Percentiles rank a stretch among this genome's conserved stretches.
phyloP scores from a whole-genome alignment of 2,888 invertebrate species.

The Rotaria socialis region DNA sequence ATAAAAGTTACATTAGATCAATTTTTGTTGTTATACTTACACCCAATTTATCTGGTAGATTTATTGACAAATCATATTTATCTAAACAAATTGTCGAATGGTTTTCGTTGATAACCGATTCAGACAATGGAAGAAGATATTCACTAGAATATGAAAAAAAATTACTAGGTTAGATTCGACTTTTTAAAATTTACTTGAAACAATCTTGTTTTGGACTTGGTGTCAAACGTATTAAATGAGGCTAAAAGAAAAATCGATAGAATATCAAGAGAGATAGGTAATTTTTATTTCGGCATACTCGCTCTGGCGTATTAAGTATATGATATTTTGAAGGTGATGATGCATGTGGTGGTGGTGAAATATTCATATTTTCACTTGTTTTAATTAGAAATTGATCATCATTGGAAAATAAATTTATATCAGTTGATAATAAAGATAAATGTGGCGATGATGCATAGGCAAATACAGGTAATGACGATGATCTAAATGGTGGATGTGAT shows the following conservation, averaged over 20 bases:
- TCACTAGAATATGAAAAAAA: neutral
- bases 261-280: too few relatives aligned
- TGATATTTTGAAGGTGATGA: neutral
- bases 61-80: neutral
- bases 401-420: neutral
- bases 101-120: neutral
- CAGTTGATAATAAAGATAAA: neutral
- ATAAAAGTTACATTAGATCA: too few relatives aligned
- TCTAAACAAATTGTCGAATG: neutral
- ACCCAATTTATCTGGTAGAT: neutral
- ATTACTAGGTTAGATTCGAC: neutral
- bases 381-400: neutral
- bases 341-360: neutral
- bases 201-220: slow-evolving; percentile 27
- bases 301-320: neutral
- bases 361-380: neutral
- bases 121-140: slow-evolving; percentile 11
- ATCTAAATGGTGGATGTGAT: neutral
- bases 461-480: slow-evolving; percentile 2
- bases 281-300: neutral
- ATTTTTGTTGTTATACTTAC: neutral
- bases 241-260: neutral
- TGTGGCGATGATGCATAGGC: neutral
- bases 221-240: neutral
- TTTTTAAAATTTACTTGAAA: neutral